These are phyloP conservation scores for Botia almorhae DNA, from an alignment of 2,797 vertebrate genomes.

Conservation along the genomic window DNA sequence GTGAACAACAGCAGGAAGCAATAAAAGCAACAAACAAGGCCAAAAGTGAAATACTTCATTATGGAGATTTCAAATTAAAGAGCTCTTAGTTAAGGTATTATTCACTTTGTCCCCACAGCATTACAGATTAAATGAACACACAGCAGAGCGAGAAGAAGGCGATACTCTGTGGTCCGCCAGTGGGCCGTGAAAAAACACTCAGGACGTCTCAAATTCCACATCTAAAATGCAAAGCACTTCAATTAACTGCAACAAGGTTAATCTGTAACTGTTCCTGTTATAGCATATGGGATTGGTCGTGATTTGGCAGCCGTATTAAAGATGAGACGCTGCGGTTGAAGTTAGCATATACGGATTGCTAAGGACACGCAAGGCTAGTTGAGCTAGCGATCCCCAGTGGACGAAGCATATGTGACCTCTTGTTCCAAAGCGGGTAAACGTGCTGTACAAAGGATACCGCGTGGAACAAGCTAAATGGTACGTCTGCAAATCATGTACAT, in stretches of 20 bases:
- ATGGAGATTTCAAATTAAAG: constrained; percentile 34
- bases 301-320: constrained; percentile 27
- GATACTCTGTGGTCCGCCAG: constrained; percentile 9
- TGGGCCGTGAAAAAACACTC: constrained; percentile 38
- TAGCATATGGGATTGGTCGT: constrained; percentile 16
- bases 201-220: constrained; percentile 42
- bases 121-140: constrained; percentile 34
- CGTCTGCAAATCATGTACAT: constrained; percentile 22
- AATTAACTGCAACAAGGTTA: constrained; percentile 41
- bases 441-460: neutral
- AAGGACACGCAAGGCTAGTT: constrained; percentile 18
- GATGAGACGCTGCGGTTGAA: neutral
- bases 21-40: constrained; percentile 17
- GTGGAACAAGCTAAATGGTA: constrained; percentile 31
- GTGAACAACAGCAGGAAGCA: neutral
- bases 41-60: constrained; percentile 48
- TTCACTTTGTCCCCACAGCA: constrained; percentile 27
- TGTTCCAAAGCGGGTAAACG: neutral
- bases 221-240: constrained; percentile 44
- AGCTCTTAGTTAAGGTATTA: constrained; percentile 43
- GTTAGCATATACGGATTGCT: constrained; percentile 5
- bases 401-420: constrained; percentile 13
- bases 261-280: constrained; percentile 32
- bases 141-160: neutral
- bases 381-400: neutral